A percentile compares a stretch with the other conserved stretches of the same genome.
Evolutionary conservation across 2,888 invertebrate species (phyloP).

Genomic region (Zaprionus bogoriensis): DNA sequence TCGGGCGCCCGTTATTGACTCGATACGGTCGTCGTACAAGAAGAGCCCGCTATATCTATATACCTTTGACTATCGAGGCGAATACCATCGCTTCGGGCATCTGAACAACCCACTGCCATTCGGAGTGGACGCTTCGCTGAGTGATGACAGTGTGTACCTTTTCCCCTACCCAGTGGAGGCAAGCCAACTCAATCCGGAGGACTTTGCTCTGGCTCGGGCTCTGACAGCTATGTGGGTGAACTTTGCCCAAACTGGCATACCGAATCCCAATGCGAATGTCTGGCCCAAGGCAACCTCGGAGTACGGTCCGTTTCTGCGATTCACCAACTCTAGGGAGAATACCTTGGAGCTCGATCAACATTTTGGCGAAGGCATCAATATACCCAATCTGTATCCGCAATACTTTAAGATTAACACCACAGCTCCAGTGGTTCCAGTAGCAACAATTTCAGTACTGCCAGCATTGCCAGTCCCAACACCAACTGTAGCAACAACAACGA

Average conservation of each 20-base stretch:
- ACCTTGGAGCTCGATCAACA: slow-evolving; percentile 76
- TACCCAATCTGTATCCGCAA: slow-evolving; percentile 70
- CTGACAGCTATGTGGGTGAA: slow-evolving; percentile 83
- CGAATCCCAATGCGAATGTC: slow-evolving; percentile 54
- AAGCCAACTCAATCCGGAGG: slow-evolving; percentile 77
- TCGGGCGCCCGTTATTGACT: slow-evolving; percentile 78
- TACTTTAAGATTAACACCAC: slow-evolving; percentile 27
- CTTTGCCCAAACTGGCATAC: slow-evolving; percentile 78
- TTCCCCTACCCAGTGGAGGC: slow-evolving; percentile 83
- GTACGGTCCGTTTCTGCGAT: slow-evolving; percentile 81
- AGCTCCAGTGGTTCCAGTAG: background rate
- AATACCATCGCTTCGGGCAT: slow-evolving; percentile 81
- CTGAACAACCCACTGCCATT: slow-evolving; percentile 81
- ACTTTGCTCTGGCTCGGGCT: slow-evolving; percentile 81
- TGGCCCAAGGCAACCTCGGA: slow-evolving; percentile 78
- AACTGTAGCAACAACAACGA: slow-evolving; percentile 17
- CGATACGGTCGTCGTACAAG: slow-evolving; percentile 70
- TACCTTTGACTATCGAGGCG: slow-evolving; percentile 84
- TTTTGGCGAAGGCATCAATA: slow-evolving; percentile 80
- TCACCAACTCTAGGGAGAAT: slow-evolving; percentile 64
- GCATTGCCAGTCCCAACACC: background rate
- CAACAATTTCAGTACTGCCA: background rate
- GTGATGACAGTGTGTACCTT: slow-evolving; percentile 85
- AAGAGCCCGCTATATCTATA: slow-evolving; percentile 83
- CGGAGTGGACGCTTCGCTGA: slow-evolving; percentile 84